Base-by-base conservation (phyloP, 1,140 invertebrate genomes). In the Argopecten irradians region DNA sequence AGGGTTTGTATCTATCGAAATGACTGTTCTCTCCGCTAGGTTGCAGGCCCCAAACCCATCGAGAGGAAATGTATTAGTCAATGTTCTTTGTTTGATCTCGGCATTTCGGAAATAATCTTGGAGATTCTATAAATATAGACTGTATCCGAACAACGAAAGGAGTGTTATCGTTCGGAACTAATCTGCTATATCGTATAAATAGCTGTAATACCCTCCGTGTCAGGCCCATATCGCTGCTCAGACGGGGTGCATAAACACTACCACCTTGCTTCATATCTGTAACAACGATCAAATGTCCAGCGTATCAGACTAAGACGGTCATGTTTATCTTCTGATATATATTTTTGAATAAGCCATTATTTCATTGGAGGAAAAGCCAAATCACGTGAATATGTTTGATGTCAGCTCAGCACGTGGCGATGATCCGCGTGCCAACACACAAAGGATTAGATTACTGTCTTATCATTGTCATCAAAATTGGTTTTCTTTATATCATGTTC, bases 281-380 rank as follows among this genome's bases (percentile, higher is more conserved):
- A 71, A 71, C 55, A 71, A 71, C n/a, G 55, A 71, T 71, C 55
- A 71, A 71, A 71, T 71, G 55, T 16, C 55, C 55, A 28, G 55
- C 1, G 2, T 71, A 71, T 8, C 55, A 28, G 5, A n/a, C 28
- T 71, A 28, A n/a, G 55, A 71, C 22, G 2, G n/a, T 16, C 8
- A n/a, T 71, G 55, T 71, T 71, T 71, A 71, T 71, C 55, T 71
- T 71, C n/a, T 71, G 55, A 71, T 71, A 71, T 71, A 71, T 71
- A 71, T 71, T 71, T 71, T 71, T 71, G n/a, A 71, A 71, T 71
- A 71, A 71, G n/a, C 16, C 22, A 11, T 71, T n/a, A n/a, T 71
- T 16, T 28, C n/a, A 71, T 71, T 71, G 55, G 55, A 28, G 14
- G 55, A 71, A 28, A 71, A n/a, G 55, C 19, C 16, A 16, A 5